Evolutionary conservation across 2,797 vertebrate species (phyloP).

Genomic region (Cirrhinus mrigala): DNA sequence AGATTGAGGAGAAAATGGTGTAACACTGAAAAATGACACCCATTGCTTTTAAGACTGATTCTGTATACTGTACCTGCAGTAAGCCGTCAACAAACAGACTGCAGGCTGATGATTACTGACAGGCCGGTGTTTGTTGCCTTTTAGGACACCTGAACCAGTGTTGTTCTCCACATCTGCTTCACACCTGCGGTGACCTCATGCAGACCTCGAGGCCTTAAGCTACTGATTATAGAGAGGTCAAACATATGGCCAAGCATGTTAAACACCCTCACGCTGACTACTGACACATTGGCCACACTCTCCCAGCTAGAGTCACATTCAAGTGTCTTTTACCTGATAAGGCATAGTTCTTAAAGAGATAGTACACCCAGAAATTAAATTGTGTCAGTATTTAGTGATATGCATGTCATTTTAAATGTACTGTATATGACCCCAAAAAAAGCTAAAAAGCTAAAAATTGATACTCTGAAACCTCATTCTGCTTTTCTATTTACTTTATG

Average conservation of each 20-base stretch:
- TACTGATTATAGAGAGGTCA: conserved; percentile 31
- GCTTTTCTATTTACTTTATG: background rate
- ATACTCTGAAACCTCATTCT: background rate
- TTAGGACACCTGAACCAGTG: conserved; percentile 49
- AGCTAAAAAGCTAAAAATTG: background rate
- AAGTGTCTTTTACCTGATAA: background rate
- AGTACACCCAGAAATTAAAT: background rate
- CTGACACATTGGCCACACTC: conserved; percentile 70
- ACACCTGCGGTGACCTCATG: conserved; percentile 9
- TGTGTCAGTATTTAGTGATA: background rate
- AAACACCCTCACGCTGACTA: conserved; percentile 46
- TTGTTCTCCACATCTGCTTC: conserved; percentile 44
- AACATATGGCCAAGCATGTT: conserved; percentile 56
- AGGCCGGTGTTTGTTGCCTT: conserved; percentile 35
- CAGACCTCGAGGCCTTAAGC: conserved; percentile 18
- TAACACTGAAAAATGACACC: background rate
- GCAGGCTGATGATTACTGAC: conserved; percentile 19
- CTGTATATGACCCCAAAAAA: background rate
- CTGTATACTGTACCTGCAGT: conserved; percentile 30
- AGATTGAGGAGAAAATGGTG: background rate
- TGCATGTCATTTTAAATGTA: background rate
- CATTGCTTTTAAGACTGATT: background rate
- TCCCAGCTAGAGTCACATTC: conserved; percentile 68
- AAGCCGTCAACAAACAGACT: conserved; percentile 30
- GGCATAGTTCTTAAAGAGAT: background rate